phyloP scores from a whole-genome alignment of 2,113 vertebrate species.

The Cyprinodon variegatus region DNA sequence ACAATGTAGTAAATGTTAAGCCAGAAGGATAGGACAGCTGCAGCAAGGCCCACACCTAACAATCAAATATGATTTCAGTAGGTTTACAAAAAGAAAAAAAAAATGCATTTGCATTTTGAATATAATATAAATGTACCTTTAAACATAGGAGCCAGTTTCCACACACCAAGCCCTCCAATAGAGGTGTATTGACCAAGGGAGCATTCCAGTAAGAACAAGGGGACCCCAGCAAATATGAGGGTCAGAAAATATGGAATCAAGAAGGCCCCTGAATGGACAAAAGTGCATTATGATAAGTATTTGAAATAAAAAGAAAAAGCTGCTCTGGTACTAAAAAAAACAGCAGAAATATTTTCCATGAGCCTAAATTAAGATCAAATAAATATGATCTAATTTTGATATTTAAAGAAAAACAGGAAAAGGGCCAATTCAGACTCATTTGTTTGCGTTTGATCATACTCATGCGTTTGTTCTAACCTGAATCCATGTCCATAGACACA shows the following conservation, averaged over 20 bases:
- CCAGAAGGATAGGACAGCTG: slow-evolving; percentile 96
- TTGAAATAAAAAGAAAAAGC: slow-evolving; percentile 10
- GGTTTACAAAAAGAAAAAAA: neutral
- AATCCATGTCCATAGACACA: neutral
- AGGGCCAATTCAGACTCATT: neutral
- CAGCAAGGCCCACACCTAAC: slow-evolving; percentile 95
- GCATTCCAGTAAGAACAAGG: slow-evolving; percentile 94
- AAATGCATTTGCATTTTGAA: neutral
- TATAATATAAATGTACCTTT: slow-evolving; percentile 84
- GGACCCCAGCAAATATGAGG: slow-evolving; percentile 96
- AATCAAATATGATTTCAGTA: slow-evolving; percentile 38
- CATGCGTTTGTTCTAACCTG: neutral
- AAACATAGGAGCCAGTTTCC: slow-evolving; percentile 98
- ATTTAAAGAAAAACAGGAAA: too few relatives aligned
- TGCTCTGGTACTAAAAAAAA: slow-evolving; percentile 2
- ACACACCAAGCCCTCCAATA: slow-evolving; percentile 96
- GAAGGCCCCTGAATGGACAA: slow-evolving; percentile 87
- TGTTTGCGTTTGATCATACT: too few relatives aligned
- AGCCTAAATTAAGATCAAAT: neutral
- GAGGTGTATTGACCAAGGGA: slow-evolving; percentile 95
- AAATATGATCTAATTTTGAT: too few relatives aligned
- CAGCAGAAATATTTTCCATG: neutral
- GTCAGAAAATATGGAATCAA: slow-evolving; percentile 98
- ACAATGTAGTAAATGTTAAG: slow-evolving; percentile 99
- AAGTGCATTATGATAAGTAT: slow-evolving; percentile 46